Conservation (phyloP, 2,797 vertebrate species). For the Artibeus lituratus region DNA sequence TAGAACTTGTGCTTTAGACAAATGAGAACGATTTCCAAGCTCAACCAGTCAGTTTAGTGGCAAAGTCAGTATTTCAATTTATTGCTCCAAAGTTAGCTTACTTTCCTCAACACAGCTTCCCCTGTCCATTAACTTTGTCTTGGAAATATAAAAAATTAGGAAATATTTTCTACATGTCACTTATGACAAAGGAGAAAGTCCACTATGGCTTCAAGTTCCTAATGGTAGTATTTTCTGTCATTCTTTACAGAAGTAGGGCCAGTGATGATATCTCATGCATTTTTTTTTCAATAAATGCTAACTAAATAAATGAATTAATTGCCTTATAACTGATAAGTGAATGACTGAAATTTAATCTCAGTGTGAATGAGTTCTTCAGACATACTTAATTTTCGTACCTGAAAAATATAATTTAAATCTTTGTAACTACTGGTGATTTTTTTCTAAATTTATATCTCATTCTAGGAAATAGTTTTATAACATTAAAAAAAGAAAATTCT, state of each 20-base stretch:
- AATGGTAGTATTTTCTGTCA: neutral
- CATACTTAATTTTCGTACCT: neutral
- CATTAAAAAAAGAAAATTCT: neutral
- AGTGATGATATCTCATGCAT: neutral
- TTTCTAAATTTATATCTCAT: neutral
- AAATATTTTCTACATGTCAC: neutral
- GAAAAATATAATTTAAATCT: neutral
- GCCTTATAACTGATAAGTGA: neutral
- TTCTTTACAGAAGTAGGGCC: neutral
- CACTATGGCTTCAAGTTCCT: neutral
- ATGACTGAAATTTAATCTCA: neutral
- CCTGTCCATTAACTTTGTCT: neutral
- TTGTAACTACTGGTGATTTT: neutral
- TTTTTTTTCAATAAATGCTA: neutral
- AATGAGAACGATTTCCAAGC: neutral
- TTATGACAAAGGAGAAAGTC: neutral
- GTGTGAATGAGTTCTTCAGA: neutral
- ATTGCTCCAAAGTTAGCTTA: neutral
- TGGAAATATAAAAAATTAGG: neutral
- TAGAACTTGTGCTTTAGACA: neutral
- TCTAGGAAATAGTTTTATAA: constrained; percentile 44
- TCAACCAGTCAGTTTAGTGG: neutral
- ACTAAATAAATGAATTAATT: neutral
- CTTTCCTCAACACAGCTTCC: neutral
- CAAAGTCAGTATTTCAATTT: neutral